Evolutionary conservation across 2,797 vertebrate species (phyloP), one percentile per base, ranked within the genome.

Genomic region (Oreonectes daqikongensis): DNA sequence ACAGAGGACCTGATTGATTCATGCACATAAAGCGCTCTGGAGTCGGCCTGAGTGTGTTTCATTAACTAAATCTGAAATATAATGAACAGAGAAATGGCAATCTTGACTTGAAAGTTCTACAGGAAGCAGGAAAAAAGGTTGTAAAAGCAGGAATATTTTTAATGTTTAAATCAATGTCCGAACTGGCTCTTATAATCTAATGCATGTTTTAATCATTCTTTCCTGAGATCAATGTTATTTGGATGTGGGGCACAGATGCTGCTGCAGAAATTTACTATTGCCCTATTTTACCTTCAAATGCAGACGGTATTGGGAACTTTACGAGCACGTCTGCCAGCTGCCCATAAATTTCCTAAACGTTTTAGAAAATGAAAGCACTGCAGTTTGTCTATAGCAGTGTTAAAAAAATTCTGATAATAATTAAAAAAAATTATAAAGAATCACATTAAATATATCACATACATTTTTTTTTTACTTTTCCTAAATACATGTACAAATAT

Each of bases 131-230:
- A 79, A 64, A 28, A 40, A 74, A 28, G 61, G 72, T 40, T 77
- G 68, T 81, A 75, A 85, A 67, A 65, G 59, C 61, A 53, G 69
- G 40, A 50, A 79, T 60, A 70, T 81, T 94, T 93, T 90, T 32
- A 32, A 90, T 89, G 86, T 91, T 92, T 94, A 95, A 96, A 96
- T 96, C 95, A 95, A 96, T 95, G 91, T 92, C 92, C 89, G 88
- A 88, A 93, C 90, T 87, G 91, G 90, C 92, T 93, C 93, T 94
- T 94, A 94, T 94, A 93, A 95, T 94, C 94, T 95, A 95, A 96
- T 95, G 94, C 93, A 93, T 95, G 95, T 95, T 96, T 96, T 95
- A 97, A 94, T 93, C 93, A 94, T 93, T 93, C 87, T 86, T 90
- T 88, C 82, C 90, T 87, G 91, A 94, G 94, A 96, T 97, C 94